These are phyloP conservation scores for Thaumatotibia leucotreta DNA, from an alignment of 1,140 invertebrate species.

Conservation along the genomic window DNA sequence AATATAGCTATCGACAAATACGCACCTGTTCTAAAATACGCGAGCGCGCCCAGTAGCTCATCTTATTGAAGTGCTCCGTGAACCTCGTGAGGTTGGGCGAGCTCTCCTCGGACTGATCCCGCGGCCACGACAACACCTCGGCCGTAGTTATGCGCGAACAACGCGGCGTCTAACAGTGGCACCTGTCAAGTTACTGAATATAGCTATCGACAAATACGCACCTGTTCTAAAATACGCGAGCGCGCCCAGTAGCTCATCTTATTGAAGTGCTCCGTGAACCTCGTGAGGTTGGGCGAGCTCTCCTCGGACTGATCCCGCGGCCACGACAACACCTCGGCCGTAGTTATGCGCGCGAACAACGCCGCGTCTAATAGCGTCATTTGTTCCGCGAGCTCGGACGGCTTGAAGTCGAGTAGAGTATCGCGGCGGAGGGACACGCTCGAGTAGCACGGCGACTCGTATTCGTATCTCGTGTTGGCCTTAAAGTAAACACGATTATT, in stretches of 20 bases:
- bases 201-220: conserved; percentile 24
- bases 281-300: conserved; percentile 95
- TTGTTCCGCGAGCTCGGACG: conserved; percentile 91
- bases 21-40: conserved; percentile 78
- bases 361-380: conserved; percentile 98
- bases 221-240: conserved; percentile 78
- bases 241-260: conserved; percentile 99
- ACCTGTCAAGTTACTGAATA: too few relatives aligned
- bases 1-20: too few relatives aligned
- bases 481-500: conserved; percentile 19
- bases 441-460: conserved; percentile 57
- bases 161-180: too few relatives aligned
- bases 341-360: conserved; percentile 97
- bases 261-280: conserved; percentile 99
- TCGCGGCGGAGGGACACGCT: conserved; percentile 78
- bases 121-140: conserved; percentile 97
- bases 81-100: conserved; percentile 98
- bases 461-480: conserved; percentile 62
- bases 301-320: conserved; percentile 98
- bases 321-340: conserved; percentile 97
- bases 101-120: conserved; percentile 97
- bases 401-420: conserved; percentile 94
- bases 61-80: conserved; percentile 99
- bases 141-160: conserved; percentile 98
- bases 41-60: conserved; percentile 96